Conservation (phyloP, 2,797 vertebrate species). For the Bovichtus diacanthus region DNA sequence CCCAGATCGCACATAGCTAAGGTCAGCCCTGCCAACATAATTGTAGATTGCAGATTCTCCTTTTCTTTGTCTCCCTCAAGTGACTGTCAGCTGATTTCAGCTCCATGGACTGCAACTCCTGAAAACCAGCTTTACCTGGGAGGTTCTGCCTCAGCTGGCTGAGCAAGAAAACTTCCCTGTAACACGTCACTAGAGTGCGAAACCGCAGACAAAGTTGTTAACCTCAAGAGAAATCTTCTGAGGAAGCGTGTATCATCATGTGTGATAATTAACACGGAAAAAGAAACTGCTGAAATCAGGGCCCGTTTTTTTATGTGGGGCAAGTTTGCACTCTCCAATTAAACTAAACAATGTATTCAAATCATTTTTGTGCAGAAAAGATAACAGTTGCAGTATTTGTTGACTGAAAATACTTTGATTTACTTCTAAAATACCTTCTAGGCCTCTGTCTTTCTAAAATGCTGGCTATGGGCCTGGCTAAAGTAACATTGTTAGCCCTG, state of each 20-base stretch:
- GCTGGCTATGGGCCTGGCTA: background rate
- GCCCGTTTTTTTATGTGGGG: background rate
- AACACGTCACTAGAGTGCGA: background rate
- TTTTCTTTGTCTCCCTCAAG: background rate
- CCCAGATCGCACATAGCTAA: constrained; percentile 49
- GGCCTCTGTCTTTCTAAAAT: background rate
- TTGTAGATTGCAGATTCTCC: background rate
- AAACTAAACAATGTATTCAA: background rate
- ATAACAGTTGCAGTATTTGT: background rate
- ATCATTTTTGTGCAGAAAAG: no score
- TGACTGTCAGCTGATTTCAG: constrained; percentile 37
- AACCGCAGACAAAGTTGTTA: background rate
- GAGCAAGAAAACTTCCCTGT: constrained; percentile 1
- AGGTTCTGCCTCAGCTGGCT: background rate
- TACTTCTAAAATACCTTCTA: background rate
- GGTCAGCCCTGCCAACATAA: constrained; percentile 25
- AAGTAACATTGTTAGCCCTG: background rate
- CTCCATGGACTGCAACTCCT: constrained; percentile 49
- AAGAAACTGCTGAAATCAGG: background rate
- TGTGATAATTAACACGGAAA: background rate
- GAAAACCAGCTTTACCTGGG: background rate
- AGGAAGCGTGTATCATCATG: background rate
- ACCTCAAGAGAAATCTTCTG: background rate
- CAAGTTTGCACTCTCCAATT: background rate
- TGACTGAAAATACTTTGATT: background rate